These are phyloP conservation scores for Hexactinellida sp. DNA, from an alignment of 37 sponge, comb jelly and placozoan genomes.

Conservation along the genomic window DNA sequence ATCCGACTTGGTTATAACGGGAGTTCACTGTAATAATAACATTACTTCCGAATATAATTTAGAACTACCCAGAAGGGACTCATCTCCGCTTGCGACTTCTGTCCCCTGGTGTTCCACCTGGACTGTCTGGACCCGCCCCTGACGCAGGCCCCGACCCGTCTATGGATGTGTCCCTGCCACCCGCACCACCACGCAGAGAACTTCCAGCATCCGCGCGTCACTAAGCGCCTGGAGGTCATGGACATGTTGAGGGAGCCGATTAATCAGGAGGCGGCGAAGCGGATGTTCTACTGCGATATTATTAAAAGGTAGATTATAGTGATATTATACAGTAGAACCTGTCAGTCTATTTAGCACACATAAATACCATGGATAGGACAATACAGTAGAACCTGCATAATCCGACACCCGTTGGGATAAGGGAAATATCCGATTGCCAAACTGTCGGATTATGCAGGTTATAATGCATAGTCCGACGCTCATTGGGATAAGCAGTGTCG, in stretches of 20 bases:
- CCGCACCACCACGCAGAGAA: slow-evolving; percentile 51
- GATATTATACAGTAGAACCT: background rate
- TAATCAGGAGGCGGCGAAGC: background rate
- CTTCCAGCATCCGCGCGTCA: background rate
- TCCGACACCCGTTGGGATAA: too few species aligned
- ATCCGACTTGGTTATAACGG: too few species aligned
- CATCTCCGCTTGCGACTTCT: slow-evolving; percentile 60
- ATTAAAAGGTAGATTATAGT: background rate
- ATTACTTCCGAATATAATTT: background rate
- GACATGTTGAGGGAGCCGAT: background rate
- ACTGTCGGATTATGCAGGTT: too few species aligned
- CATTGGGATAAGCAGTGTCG: too few species aligned
- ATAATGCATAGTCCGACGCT: too few species aligned
- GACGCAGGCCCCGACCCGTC: slow-evolving; percentile 44
- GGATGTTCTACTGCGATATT: background rate
- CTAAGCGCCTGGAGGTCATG: background rate
- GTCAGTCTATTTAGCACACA: background rate
- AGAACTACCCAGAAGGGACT: slow-evolving; percentile 31
- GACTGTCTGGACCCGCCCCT: slow-evolving; percentile 78
- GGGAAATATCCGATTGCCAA: too few species aligned
- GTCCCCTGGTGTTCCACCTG: slow-evolving; percentile 76
- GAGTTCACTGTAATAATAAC: too few species aligned
- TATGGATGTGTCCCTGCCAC: slow-evolving; percentile 88
- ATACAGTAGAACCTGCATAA: too few species aligned
- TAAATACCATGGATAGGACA: background rate